A percentile compares a stretch with the other conserved stretches of the same genome.
Evolutionary conservation across 2,888 invertebrate genomes (phyloP).

Genomic region (Nasonovia ribisnigri): DNA sequence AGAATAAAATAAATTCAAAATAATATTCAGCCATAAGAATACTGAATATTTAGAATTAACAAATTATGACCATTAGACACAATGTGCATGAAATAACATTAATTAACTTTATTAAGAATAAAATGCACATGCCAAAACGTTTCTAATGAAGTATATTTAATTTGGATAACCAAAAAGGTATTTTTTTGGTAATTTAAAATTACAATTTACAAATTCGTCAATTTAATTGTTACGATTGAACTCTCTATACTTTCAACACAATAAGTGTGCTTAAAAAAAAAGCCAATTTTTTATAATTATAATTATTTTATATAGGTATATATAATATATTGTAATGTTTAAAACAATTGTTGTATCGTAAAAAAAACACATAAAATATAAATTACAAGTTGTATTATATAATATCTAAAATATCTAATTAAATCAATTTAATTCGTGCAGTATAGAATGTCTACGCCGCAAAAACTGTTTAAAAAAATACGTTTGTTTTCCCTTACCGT

Average conservation of each 20-base stretch:
- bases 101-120: not conserved
- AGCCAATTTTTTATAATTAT: not conserved
- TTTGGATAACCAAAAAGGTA: not conserved
- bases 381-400: not conserved
- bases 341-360: too few species aligned
- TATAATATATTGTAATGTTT: too few species aligned
- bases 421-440: not conserved
- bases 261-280: not conserved
- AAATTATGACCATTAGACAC: not conserved
- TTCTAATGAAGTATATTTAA: not conserved
- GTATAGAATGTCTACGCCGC: not conserved
- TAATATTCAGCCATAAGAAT: not conserved
- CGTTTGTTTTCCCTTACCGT: not conserved
- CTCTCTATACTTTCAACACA: not conserved
- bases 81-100: not conserved
- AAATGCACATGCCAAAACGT: not conserved
- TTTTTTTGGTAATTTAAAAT: too few species aligned
- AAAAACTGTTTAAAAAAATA: not conserved
- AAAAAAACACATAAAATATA: too few species aligned
- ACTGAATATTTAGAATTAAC: not conserved
- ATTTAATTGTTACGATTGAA: not conserved
- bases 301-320: not conserved
- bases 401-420: not conserved
- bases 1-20: not conserved
- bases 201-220: too few species aligned